Conservation (phyloP, 2,113 vertebrate genomes). For the Collichthys lucidus region DNA sequence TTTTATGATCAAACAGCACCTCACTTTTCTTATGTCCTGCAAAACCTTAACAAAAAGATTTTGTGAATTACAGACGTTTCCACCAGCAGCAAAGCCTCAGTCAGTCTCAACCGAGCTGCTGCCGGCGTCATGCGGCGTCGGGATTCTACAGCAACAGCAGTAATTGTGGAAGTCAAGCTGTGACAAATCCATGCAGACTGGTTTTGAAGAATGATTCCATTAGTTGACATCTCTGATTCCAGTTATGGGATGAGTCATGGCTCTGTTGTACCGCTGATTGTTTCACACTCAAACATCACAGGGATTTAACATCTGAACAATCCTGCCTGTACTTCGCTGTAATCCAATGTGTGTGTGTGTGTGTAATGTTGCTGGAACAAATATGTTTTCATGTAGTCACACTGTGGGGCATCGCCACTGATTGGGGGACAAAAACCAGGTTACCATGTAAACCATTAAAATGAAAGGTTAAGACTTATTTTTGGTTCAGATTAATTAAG, state of each 20-base stretch:
- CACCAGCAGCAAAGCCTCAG: constrained; percentile 6
- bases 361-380: not conserved
- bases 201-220: constrained; percentile 63
- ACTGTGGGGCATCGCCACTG: not conserved
- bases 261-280: constrained; percentile 58
- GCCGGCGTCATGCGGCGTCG: constrained; percentile 24
- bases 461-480: not conserved
- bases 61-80: constrained; percentile 41
- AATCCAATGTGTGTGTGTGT: constrained; percentile 15
- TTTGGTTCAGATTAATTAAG: not conserved
- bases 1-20: no score
- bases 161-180: constrained; percentile 52
- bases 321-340: constrained; percentile 36
- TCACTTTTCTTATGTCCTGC: no score
- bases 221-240: constrained; percentile 47
- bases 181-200: constrained; percentile 61
- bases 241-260: constrained; percentile 63
- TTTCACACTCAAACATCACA: constrained; percentile 59
- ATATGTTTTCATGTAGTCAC: not conserved
- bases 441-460: not conserved
- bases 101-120: constrained; percentile 38
- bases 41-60: constrained; percentile 1
- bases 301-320: constrained; percentile 54
- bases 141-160: constrained; percentile 37
- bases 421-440: not conserved